Evolutionary conservation across 2,888 invertebrate genomes (phyloP), one percentile per base, ranked within the genome.

Genomic region (Cetonia aurata): DNA sequence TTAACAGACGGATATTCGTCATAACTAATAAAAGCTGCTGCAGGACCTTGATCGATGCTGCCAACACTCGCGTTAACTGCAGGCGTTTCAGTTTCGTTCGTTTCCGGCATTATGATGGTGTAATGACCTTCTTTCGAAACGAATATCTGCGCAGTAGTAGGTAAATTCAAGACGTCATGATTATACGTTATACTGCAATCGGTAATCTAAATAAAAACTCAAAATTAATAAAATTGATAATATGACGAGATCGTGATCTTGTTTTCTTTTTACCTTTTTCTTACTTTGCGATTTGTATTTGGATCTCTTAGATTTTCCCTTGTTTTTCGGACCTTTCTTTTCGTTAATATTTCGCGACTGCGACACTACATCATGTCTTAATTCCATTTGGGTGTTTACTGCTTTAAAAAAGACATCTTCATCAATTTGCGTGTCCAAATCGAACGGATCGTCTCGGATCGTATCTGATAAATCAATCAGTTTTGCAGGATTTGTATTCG

Each of bases 1-100:
- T 72, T 69, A 10, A 66, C 15, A 75, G 71, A 13, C 72, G 75
- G 74, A 19, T 76, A 71, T 37, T 76, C 76, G 33, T 75, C 75
- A 50, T 53, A 74, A 60, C 69, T 75, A 25, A 75, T 70, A 17
- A 59, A 69, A n/a, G n/a, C n/a, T 50, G 60, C 41, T 62, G 15
- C 25, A 17, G 37, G 10, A 37, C 41, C 52, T 65, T 52, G 60
- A 56, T 53, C 44, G 41, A 57, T 71, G 42, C 57, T 56, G 6
- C 69, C 69, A 37, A 69, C 69, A 50, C 69, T 69, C 13, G 71
- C 69, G 59, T 70, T 70, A 53, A 55, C 60, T 10, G 66, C 13
- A 17, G 37, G 10, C 12, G 62, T 13, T 50, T 65, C 62, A 12
- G 50, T 17, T 37, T 65, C 50, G 15, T 37, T 50, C n/a, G 31